phyloP scores from a whole-genome alignment of 2,888 invertebrate species.

The Stenolophus ochropezus region DNA sequence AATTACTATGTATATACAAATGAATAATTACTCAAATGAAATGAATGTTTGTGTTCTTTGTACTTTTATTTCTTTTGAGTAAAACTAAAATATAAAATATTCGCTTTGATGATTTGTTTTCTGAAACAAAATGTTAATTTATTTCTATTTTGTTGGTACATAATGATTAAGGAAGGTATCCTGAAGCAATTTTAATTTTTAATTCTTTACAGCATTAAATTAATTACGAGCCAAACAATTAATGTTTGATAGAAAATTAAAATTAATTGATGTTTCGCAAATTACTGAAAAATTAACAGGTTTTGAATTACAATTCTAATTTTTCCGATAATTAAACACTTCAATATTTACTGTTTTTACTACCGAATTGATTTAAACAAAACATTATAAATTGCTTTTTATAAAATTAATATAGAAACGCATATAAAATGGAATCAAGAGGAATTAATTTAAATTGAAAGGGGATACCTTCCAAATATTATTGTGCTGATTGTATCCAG shows the following conservation, averaged over 20 bases:
- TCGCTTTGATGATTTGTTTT: background rate
- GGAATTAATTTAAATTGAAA: background rate
- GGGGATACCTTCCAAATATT: background rate
- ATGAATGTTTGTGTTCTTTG: background rate
- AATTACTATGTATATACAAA: background rate
- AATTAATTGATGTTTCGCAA: background rate
- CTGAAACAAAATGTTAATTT: background rate
- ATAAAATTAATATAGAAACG: background rate
- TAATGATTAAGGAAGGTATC: background rate
- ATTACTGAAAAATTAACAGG: background rate
- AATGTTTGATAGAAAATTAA: background rate
- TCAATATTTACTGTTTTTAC: no score
- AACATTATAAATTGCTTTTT: background rate
- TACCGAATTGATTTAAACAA: no score
- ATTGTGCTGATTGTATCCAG: background rate
- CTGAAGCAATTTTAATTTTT: background rate
- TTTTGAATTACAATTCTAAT: background rate
- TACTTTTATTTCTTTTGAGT: background rate
- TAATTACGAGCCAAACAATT: background rate
- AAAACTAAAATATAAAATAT: background rate
- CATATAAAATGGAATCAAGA: background rate
- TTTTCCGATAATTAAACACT: background rate
- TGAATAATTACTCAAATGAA: background rate
- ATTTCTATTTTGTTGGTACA: background rate
- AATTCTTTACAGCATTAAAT: background rate